Evolutionary conservation across 2,797 vertebrate species (phyloP), one percentile per base, ranked within the genome.

Genomic region (Hippocampus kuda): DNA sequence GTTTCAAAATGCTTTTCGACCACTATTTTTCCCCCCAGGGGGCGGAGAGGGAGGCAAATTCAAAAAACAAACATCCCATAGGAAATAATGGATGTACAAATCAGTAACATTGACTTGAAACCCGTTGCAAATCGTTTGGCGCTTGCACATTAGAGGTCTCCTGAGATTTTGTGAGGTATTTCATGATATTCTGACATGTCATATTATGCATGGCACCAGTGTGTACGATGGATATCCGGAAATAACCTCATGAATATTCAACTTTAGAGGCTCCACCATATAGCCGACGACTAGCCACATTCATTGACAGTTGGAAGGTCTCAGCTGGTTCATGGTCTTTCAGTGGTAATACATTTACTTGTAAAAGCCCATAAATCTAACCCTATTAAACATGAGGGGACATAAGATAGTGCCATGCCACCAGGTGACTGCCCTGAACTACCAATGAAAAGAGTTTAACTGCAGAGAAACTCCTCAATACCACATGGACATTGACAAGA

Each of bases 341-440:
- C 57, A 72, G 66, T 69, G 66, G 75, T 75, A 71, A 77, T 77
- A 72, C 69, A 76, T 75, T 78, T 63, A 70, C 57, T 72, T 69
- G 65, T 75, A 80, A 83, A 81, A 72, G 72, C 69, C 64, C 68
- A 76, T 66, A 72, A 81, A 79, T 78, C 66, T 72, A 84, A 87
- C 84, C 80, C 81, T 72, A 80, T 85, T 86, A 81, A 62, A 81
- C 57, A 46, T 67, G 69, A 74, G 78, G 68, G 49, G 77, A 79
- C 70, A 60, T 72, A 67, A 73, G 75, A 74, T n/a, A 59, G 60
- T 70, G 71, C 65, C 67, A 67, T 72, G 72, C 70, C 71, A 75
- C 73, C 70, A 82, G 75, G 30, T 61, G 30, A 61, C 75, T 74
- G 70, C 67, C 76, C 65, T 70, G 69, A 74, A 77, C 70, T 67